Base-by-base conservation (phyloP, 1,140 invertebrate genomes). In the Atopsyche davidsoni region DNA sequence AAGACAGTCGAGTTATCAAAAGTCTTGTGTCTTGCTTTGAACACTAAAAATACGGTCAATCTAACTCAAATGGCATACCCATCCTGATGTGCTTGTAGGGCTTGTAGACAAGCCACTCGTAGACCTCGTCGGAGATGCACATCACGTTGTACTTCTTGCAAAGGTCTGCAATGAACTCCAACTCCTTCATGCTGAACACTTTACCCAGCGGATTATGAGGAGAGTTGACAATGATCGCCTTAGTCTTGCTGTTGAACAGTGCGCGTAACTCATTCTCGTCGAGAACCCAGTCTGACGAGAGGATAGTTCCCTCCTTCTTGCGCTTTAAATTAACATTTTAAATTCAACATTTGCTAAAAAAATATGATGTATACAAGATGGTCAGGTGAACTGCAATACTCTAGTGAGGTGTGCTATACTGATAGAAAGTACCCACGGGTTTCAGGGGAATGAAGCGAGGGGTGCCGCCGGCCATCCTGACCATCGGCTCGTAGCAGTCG, bases 401-500 rank as follows among this genome's bases (percentile, higher is more conserved):
- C n/a, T n/a, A n/a, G n/a, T n/a, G n/a, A n/a, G n/a, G n/a, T n/a
- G n/a, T n/a, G n/a, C n/a, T n/a, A n/a, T n/a, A n/a, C n/a, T 31
- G 9, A 9, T 9, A 9, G 9, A 31, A 31, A n/a, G 28, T 9
- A 63, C 72, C 79, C 75, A 89, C 86, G 36, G 87, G 83, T 71
- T 85, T 80, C 1, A 99, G 73, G 6, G 94, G 82, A 51, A 98
- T 88, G 66, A 89, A 98, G 42, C 83, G 84, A 1, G 92, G 84
- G 16, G 81, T 76, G 9, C 92, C 96, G 1, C 92, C 92, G 22
- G 91, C 90, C 59, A 83, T 80, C 60, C 75, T 79, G 1, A 98
- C 85, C 87, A 98, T 96, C 1, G 94, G 92, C 52, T 89, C 88
- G 66, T 99, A 99, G 64, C 94, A 98, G 67, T 99, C 96, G 67